A percentile compares a stretch with the other conserved stretches of the same genome.
Evolutionary conservation across 2,797 vertebrate species (phyloP).

Genomic region (Catamblyrhynchus diadema): DNA sequence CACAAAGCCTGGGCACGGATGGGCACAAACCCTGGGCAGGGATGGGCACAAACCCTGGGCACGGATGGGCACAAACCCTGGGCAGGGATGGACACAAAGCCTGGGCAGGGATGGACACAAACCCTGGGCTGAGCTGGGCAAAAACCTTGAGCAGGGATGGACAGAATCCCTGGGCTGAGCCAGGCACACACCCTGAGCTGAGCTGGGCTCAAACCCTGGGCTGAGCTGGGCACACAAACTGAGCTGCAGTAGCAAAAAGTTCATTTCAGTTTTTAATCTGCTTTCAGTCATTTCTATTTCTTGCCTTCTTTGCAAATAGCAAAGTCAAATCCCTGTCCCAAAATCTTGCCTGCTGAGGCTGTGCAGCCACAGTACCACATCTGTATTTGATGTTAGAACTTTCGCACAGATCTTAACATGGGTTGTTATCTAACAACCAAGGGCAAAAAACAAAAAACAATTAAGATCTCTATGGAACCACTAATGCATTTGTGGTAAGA

Average conservation of each 20-base stretch:
- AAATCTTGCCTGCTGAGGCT: background rate
- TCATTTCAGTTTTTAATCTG: background rate
- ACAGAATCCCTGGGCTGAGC: too few species aligned
- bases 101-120: rapidly evolving
- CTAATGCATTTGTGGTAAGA: background rate
- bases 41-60: too few species aligned
- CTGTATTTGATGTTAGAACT: background rate
- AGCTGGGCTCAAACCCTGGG: too few species aligned
- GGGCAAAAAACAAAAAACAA: background rate
- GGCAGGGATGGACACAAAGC: rapidly evolving
- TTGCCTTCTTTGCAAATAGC: background rate
- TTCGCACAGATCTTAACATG: rapidly evolving
- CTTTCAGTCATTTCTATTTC: background rate
- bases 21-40: background rate
- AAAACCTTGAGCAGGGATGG: too few species aligned
- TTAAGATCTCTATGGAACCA: background rate
- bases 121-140: too few species aligned
- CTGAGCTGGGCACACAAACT: background rate
- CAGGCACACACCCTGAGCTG: too few species aligned
- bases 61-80: too few species aligned
- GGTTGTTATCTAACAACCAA: background rate
- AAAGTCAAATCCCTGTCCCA: background rate
- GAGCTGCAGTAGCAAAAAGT: background rate
- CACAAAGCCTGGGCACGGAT: too few species aligned
- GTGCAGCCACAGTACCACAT: background rate